Percentiles rank a stretch among this genome's conserved stretches.
phyloP scores from a whole-genome alignment of 2,797 vertebrate species.

The Trichosurus vulpecula region DNA sequence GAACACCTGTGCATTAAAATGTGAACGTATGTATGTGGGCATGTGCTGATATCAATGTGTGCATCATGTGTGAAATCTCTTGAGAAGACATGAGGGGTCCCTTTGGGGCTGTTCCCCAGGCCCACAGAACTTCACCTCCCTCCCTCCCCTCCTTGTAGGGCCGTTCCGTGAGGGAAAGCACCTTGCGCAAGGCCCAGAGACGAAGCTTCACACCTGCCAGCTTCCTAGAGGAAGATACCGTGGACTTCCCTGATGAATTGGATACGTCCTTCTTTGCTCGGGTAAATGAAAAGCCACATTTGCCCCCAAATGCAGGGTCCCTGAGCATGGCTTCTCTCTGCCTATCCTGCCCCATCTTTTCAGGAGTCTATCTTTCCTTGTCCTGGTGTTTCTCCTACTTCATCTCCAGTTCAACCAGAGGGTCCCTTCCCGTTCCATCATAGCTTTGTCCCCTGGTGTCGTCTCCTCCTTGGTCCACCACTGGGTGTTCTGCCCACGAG shows the following conservation, averaged over 20 bases:
- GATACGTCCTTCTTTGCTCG: conserved; percentile 98
- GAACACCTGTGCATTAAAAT: no score
- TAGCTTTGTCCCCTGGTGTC: neutral
- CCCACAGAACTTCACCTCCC: neutral
- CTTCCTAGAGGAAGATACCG: conserved; percentile 94
- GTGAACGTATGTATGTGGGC: no score
- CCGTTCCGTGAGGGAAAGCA: conserved; percentile 89
- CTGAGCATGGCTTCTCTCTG: neutral
- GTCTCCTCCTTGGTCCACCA: neutral
- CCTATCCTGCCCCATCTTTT: neutral
- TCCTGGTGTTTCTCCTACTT: neutral
- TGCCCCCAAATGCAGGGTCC: rapidly evolving
- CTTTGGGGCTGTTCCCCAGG: neutral
- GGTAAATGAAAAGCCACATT: conserved; percentile 82
- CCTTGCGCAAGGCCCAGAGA: conserved; percentile 85
- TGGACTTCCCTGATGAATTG: conserved; percentile 95
- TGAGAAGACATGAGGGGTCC: neutral
- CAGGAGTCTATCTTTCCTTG: neutral
- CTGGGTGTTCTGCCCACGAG: neutral
- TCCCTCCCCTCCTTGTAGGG: conserved; percentile 84
- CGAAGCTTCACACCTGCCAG: conserved; percentile 95
- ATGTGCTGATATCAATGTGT: neutral
- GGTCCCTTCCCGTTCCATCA: neutral
- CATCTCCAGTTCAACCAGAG: conserved; percentile 2
- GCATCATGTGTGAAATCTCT: neutral